Evolutionary conservation across 2,797 vertebrate genomes (phyloP).

Genomic region (Enteromius argenteus): DNA sequence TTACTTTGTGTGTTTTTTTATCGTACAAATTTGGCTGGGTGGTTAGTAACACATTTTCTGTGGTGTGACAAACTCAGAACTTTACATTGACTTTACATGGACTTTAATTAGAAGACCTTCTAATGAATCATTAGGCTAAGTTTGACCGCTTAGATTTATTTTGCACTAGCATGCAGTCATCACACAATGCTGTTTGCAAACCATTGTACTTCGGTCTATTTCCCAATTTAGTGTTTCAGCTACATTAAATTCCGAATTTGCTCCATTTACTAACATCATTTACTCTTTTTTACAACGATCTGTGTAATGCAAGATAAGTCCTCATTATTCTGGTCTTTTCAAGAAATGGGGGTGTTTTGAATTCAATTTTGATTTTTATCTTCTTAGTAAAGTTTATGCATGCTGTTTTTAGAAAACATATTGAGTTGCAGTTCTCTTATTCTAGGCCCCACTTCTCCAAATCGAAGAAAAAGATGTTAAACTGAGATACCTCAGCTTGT

Average conservation of each 20-base stretch:
- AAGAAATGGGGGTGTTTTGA: not conserved
- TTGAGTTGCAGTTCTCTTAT: conserved; percentile 3
- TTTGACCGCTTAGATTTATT: not conserved
- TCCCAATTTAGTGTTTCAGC: not conserved
- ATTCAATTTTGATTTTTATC: not conserved
- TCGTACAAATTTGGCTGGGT: too few species aligned
- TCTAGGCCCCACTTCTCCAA: conserved; percentile 15
- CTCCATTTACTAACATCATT: not conserved
- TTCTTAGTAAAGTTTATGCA: not conserved
- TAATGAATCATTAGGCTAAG: not conserved
- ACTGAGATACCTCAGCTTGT: not conserved
- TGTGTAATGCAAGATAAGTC: not conserved
- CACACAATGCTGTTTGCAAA: not conserved
- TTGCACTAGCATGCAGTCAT: not conserved
- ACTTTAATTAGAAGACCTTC: too few species aligned
- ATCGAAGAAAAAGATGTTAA: not conserved
- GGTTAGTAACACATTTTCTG: too few species aligned
- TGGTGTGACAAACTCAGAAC: too few species aligned
- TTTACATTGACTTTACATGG: too few species aligned
- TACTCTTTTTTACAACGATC: not conserved
- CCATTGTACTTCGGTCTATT: not conserved
- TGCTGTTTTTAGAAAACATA: not conserved
- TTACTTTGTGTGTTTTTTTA: too few species aligned
- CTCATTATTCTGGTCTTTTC: not conserved
- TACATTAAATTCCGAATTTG: not conserved